Evolutionary conservation across 2,797 vertebrate genomes (phyloP).

Genomic region (Neostethus bicornis): DNA sequence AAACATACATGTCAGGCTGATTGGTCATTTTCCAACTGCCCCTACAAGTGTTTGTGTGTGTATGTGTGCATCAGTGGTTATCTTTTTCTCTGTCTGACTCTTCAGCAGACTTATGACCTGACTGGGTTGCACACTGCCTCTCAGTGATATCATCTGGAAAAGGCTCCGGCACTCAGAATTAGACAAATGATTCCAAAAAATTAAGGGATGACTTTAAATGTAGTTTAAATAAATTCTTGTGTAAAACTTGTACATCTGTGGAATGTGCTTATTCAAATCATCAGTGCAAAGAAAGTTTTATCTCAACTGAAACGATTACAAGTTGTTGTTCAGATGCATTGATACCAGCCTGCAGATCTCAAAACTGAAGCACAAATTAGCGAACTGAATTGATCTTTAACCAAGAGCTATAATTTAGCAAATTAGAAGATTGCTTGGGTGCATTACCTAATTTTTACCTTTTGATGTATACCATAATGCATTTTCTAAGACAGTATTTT

Average conservation of each 20-base stretch:
- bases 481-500: slow-evolving; percentile 8
- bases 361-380: slow-evolving; percentile 15
- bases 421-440: slow-evolving; percentile 1
- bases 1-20: too few relatives aligned
- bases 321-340: slow-evolving; percentile 14
- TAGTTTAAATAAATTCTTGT: too few relatives aligned
- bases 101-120: too few relatives aligned
- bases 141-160: too few relatives aligned
- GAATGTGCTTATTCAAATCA: slow-evolving; percentile 17
- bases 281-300: slow-evolving; percentile 17
- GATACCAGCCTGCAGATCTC: slow-evolving; percentile 12
- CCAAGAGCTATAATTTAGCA: slow-evolving; percentile 17
- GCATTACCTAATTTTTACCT: slow-evolving; percentile 1
- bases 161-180: too few relatives aligned
- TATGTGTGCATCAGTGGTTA: too few relatives aligned
- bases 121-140: too few relatives aligned
- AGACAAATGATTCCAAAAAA: too few relatives aligned
- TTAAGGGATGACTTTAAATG: too few relatives aligned
- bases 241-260: background rate
- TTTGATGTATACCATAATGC: slow-evolving; percentile 8
- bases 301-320: slow-evolving; percentile 6
- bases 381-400: slow-evolving; percentile 2
- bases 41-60: too few relatives aligned
- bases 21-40: too few relatives aligned
- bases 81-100: too few relatives aligned